A percentile compares a stretch with the other conserved stretches of the same genome.
Conservation (phyloP, 2,113 vertebrate genomes). For the Hyperopisus bebe region DNA sequence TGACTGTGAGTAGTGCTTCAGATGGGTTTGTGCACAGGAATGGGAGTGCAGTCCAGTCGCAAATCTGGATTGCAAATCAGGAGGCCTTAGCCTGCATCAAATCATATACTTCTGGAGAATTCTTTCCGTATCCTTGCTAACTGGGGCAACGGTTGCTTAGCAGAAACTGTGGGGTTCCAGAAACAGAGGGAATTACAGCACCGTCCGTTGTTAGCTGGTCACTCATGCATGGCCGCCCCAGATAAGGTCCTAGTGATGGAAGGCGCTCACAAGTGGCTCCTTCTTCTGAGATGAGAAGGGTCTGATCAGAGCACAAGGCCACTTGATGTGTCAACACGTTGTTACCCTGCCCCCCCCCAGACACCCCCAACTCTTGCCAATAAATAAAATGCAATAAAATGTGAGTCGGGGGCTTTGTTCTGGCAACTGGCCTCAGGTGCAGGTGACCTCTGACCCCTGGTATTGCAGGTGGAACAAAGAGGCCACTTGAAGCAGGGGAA, state of each 20-base stretch:
- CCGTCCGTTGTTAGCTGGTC: neutral
- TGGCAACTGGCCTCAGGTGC: slow-evolving; percentile 68
- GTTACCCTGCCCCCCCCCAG: neutral
- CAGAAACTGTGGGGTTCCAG: neutral
- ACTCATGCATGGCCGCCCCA: neutral
- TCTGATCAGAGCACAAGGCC: neutral
- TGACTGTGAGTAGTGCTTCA: neutral
- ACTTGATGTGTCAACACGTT: slow-evolving; percentile 5
- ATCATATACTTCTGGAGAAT: neutral
- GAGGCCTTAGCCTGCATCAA: neutral
- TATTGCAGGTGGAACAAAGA: slow-evolving; percentile 64
- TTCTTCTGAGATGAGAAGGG: neutral
- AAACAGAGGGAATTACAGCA: neutral
- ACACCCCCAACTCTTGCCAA: neutral
- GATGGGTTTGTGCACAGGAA: neutral
- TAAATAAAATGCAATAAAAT: slow-evolving; percentile 48
- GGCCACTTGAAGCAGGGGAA: slow-evolving; percentile 47
- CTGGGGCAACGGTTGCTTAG: neutral
- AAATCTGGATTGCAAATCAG: neutral
- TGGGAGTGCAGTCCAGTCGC: neutral
- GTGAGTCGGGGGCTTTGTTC: slow-evolving; percentile 59
- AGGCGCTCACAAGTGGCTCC: neutral
- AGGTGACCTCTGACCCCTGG: slow-evolving; percentile 60
- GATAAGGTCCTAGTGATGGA: neutral
- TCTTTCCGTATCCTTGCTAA: neutral